These are phyloP conservation scores for Ptilonorhynchus violaceus DNA, from an alignment of 2,113 vertebrate species.

Conservation along the genomic window DNA sequence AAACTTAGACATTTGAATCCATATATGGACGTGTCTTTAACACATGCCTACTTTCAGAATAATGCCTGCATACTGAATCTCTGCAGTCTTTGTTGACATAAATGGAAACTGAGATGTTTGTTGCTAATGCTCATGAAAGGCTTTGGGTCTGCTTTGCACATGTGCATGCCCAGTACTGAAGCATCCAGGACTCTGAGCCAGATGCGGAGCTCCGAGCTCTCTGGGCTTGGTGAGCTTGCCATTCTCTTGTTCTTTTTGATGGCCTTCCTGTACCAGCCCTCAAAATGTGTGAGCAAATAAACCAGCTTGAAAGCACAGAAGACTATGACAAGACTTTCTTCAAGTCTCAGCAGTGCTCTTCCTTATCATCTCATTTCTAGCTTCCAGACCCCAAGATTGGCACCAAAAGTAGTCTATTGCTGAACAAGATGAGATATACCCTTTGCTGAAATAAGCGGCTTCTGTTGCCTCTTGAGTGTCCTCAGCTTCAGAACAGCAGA, in stretches of 20 bases:
- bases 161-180: not conserved
- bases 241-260: not conserved
- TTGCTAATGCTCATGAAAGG: not conserved
- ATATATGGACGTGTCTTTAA: not conserved
- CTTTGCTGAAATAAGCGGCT: not conserved
- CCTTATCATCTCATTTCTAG: not conserved
- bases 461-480: not conserved
- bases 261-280: not conserved
- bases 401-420: not conserved
- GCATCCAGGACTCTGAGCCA: not conserved
- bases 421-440: not conserved
- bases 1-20: not conserved
- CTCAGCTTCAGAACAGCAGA: not conserved
- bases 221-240: not conserved
- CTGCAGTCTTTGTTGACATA: not conserved
- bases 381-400: not conserved
- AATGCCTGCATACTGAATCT: not conserved
- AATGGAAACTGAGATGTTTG: not conserved
- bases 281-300: not conserved
- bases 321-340: not conserved
- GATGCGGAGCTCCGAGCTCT: not conserved
- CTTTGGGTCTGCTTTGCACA: constrained; percentile 6
- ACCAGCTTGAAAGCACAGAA: not conserved
- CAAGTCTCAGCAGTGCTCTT: not conserved
- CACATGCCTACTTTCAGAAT: not conserved